Base-by-base conservation (phyloP, 1,140 invertebrate genomes). In the Ganaspis sp. region DNA sequence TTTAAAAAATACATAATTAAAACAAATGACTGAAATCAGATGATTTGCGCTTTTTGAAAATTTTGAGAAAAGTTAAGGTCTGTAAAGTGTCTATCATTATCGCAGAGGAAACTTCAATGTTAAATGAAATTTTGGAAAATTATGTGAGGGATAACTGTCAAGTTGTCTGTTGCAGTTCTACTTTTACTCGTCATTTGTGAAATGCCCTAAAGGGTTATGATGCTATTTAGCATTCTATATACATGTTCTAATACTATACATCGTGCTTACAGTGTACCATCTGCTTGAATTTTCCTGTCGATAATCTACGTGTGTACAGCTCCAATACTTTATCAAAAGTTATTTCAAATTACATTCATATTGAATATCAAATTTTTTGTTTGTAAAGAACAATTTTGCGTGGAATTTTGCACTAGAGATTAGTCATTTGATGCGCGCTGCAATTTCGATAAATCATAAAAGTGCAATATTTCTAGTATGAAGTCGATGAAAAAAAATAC, bases 51-150 rank as follows among this genome's bases (percentile, higher is more conserved):
- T n/a, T n/a, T n/a, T n/a, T n/a, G n/a, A n/a, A n/a, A n/a, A n/a
- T n/a, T n/a, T n/a, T n/a, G n/a, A n/a, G n/a, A n/a, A n/a, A n/a
- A n/a, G n/a, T n/a, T n/a, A n/a, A n/a, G n/a, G n/a, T 34, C 29
- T 6, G 29, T 34, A 34, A 34, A 34, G 29, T 6, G 29, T 34
- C 2, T 34, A 34, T 34, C 29, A 34, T 34, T 34, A 34, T 34
- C 29, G 6, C 29, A 34, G 29, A 34, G 2, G 6, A 3, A 34
- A 34, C 9, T 69, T 9, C 26, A 15, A n/a, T 17, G n/a, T n/a
- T 12, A 71, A 79, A 73, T 76, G 23, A 42, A 76, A 69, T 64
- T 11, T 11, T 69, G 70, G 72, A 74, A 74, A 79, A 76, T 70
- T 76, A 76, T 12, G 17, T 19, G 19, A 42, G 26, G 58, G 17